Base-by-base conservation (phyloP, 2,797 vertebrate species). In the Muscicapa comitata region DNA sequence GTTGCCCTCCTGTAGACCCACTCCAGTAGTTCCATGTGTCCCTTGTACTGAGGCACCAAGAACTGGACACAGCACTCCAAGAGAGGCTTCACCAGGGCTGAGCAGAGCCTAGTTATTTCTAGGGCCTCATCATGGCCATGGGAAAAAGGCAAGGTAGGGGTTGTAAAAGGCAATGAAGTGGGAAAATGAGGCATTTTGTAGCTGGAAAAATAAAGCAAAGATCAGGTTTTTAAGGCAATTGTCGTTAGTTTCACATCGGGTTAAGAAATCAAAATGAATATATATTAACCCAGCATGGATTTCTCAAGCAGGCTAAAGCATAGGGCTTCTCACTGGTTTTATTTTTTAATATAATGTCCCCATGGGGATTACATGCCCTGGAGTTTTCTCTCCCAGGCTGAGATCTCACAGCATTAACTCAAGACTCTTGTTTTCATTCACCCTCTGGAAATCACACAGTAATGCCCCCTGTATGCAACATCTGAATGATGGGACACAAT, bases 211-310 rank as follows among this genome's bases (percentile, higher is more conserved):
- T 37, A 66, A 87, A 73, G 19, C 10, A 3, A 78, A 94, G 18
- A 9, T 53, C 9, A 9, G 2, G 9, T 15, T 80, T 92, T 84
- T 31, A 59, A 87, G 31, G 21, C 65, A 91, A 47, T 67, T 65
- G 19, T 71, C 2, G 0, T 75, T 74, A 58, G 24, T 70, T 88
- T 90, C 14, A 6, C 25, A 24, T 43, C 4, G 0, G 0, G 42
- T 75, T 62, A 75, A 78, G 73, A 70, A 74, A 63, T 65, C 42
- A 87, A 57, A 95, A 82, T 48, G 3, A 66, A 28, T 43, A 31
- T 77, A 42, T 76, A 66, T 33, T 29, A 76, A 91, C 58, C 19
- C 54, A 75, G 21, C 26, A 72, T 21, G 20, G 37, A 80, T 40
- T 37, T 38, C 38, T 76, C 45, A 70, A 33, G 51, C 37, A 55